Conservation (phyloP, 2,888 invertebrate genomes). For the Biston betularia region DNA sequence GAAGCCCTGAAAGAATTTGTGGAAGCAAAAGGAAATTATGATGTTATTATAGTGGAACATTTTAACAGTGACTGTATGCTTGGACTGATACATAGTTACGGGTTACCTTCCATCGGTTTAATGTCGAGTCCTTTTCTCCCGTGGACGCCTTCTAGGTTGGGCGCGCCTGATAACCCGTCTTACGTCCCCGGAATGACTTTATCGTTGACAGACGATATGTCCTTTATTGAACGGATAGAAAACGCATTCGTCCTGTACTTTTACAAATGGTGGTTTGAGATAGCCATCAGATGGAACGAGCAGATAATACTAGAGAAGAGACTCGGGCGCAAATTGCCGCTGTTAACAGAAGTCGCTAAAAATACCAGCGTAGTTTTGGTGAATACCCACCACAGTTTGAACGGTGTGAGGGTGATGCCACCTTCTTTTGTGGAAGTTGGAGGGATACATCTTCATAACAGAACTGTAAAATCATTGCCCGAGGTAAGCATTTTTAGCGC, state of each 20-base stretch:
- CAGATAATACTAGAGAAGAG: constrained; percentile 61
- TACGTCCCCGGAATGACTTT: constrained; percentile 66
- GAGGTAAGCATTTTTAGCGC: constrained; percentile 52
- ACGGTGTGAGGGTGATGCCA: constrained; percentile 69
- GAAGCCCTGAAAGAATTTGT: constrained; percentile 61
- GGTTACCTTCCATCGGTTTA: constrained; percentile 70
- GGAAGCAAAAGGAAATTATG: constrained; percentile 65
- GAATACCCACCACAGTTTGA: constrained; percentile 77
- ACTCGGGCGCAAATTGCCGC: constrained; percentile 65
- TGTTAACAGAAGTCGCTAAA: constrained; percentile 65
- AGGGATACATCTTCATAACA: constrained; percentile 77
- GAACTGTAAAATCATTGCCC: constrained; percentile 49
- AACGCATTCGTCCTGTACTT: constrained; percentile 66
- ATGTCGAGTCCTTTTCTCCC: constrained; percentile 70
- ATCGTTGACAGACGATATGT: constrained; percentile 65
- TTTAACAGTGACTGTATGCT: constrained; percentile 82
- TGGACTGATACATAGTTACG: constrained; percentile 71
- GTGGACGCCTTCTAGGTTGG: constrained; percentile 68
- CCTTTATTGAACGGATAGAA: constrained; percentile 68
- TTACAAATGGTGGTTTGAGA: constrained; percentile 56
- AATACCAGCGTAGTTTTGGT: constrained; percentile 77
- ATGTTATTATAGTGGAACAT: constrained; percentile 77
- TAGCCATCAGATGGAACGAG: constrained; percentile 53
- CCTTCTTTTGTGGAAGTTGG: constrained; percentile 82
- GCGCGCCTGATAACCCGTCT: constrained; percentile 72